Base-by-base conservation (phyloP, 2,797 vertebrate genomes). In the Sphenopsis melanotis region DNA sequence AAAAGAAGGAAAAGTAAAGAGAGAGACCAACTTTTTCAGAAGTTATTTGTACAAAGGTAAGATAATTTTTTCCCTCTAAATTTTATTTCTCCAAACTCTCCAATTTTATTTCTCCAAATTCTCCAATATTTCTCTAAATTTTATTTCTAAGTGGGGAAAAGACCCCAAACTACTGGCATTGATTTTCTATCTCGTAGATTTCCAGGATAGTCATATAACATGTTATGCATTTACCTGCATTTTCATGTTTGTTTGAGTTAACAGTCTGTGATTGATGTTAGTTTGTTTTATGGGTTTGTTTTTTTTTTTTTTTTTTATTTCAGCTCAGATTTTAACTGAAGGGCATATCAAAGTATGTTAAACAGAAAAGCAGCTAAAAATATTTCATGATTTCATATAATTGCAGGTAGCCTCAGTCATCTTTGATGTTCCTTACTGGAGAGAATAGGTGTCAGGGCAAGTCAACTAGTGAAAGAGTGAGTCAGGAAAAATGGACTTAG, bases 31-130 rank as follows among this genome's bases (percentile, higher is more conserved):
- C 87, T 87, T 80, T 24, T 65, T 88, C 63, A 78, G 83, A 96
- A 95, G 59, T 61, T 80, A 27, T 89, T 94, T 94, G 20, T 94
- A 63, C 19, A 94, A 96, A 98, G 97, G 97, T 97, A 97, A 83
- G 87, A 41, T 30, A 37, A 6, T 17, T 86, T 83, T 72, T 72
- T 63, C 5, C 23, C 10, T 83, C 8, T 53, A 41, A 26, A 52
- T 83, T 92, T 91, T 91, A 24, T 53, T 92, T 83, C 92, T 30
- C 36, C 34, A 6, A 41, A 41, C 17, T 41, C 39, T 41, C 39
- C 7, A 23, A 52, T 83, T 92, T 91, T 90, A 24, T 53, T 92
- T 83, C 93, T 32, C 37, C 34, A 6, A 41, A 42, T 42, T 42
- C 41, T 42, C 41, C 41, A 42, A 18, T 18, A 42, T 17, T 42